A percentile compares a stretch with the other conserved stretches of the same genome.
Conservation (phyloP, 2,888 invertebrate genomes). For the Clepsis dumicolana region DNA sequence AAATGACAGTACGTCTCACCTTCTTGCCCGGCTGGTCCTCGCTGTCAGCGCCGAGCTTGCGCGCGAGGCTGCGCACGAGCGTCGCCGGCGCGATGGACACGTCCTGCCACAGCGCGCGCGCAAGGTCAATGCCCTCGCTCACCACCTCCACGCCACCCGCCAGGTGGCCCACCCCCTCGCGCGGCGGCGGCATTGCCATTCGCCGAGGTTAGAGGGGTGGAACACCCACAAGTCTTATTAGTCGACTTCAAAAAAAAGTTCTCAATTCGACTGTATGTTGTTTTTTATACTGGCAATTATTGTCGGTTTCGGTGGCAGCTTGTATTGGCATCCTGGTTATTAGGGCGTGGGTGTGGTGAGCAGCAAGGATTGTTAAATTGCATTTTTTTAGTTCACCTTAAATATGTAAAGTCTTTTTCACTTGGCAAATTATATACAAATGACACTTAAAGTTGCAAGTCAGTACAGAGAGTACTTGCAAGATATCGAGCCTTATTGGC, state of each 20-base stretch:
- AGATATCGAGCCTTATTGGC: not conserved
- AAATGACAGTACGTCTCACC: no score
- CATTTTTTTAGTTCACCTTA: no score
- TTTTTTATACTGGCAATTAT: no score
- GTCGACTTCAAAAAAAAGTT: no score
- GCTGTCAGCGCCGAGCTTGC: slow-evolving; percentile 91
- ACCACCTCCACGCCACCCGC: slow-evolving; percentile 21
- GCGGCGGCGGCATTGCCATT: slow-evolving; percentile 5
- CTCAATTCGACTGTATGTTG: no score
- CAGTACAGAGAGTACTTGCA: not conserved
- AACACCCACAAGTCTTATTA: not conserved
- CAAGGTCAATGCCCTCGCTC: slow-evolving; percentile 42
- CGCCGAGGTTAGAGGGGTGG: not conserved
- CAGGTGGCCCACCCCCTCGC: slow-evolving; percentile 16
- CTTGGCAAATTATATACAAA: not conserved
- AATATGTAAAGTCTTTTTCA: no score
- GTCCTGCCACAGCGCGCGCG: slow-evolving; percentile 73
- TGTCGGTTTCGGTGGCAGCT: no score
- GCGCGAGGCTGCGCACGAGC: slow-evolving; percentile 88
- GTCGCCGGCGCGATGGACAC: slow-evolving; percentile 81
- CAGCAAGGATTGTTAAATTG: not conserved
- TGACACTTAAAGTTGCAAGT: not conserved
- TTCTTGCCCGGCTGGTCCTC: slow-evolving; percentile 89
- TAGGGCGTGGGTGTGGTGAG: not conserved
- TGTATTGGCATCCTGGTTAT: no score